phyloP scores from a whole-genome alignment of 1,140 invertebrate genomes.

The Episyrphus balteatus region DNA sequence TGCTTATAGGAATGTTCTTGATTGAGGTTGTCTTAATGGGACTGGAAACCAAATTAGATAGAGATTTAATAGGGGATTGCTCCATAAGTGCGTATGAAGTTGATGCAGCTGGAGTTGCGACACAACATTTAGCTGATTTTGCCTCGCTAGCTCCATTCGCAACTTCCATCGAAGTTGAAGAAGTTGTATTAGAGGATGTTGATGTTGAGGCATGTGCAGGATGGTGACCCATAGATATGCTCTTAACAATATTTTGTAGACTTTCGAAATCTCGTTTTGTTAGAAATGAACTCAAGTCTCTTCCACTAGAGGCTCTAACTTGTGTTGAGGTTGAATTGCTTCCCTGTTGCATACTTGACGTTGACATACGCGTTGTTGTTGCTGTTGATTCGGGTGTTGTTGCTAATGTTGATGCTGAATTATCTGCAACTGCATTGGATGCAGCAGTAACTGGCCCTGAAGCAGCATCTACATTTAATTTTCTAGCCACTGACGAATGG shows the following conservation, averaged over 20 bases:
- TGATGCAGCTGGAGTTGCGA: conserved; percentile 3
- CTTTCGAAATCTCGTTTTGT: conserved; percentile 44
- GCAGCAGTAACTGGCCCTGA: too few species aligned
- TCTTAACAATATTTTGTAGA: conserved; percentile 40
- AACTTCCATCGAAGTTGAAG: not conserved
- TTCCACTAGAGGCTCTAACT: conserved; percentile 9
- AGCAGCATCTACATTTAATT: too few species aligned
- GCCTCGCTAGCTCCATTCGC: not conserved
- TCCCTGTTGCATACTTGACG: not conserved
- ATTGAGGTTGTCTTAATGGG: conserved; percentile 40
- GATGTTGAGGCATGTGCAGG: not conserved
- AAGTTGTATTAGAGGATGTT: not conserved
- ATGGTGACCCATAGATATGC: conserved; percentile 14
- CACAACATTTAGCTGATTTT: not conserved
- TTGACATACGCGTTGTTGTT: too few species aligned
- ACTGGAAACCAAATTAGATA: conserved; percentile 49
- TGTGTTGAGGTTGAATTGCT: not conserved
- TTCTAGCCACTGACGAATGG: not conserved
- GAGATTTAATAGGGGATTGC: conserved; percentile 48
- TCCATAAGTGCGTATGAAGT: conserved; percentile 36
- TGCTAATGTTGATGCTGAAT: not conserved
- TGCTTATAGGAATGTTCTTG: conserved; percentile 33
- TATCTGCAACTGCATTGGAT: not conserved
- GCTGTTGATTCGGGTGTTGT: too few species aligned
- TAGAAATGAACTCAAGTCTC: conserved; percentile 34